Evolutionary conservation across 2,888 invertebrate species (phyloP).

Genomic region (Nymphalis c-album): DNA sequence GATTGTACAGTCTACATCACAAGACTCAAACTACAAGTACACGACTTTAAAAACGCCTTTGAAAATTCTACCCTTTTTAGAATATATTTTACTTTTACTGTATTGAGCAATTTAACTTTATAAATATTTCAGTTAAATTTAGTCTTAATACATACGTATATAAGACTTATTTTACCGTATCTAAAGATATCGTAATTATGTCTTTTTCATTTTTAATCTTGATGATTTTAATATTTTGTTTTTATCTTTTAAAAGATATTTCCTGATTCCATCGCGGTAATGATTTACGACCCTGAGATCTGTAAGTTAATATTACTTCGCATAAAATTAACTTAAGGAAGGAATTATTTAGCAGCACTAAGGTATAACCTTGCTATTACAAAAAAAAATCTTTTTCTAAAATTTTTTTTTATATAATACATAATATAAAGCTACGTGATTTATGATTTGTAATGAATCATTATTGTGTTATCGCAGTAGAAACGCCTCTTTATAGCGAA

Average conservation of each 20-base stretch:
- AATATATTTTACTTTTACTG: too few relatives aligned
- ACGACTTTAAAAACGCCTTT: not conserved
- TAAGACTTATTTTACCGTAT: too few relatives aligned
- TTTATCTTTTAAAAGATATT: conserved; percentile 1
- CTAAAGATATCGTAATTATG: too few relatives aligned
- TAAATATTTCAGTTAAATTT: too few relatives aligned
- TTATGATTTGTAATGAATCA: conserved; percentile 21
- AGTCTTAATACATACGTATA: too few relatives aligned
- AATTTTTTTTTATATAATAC: not conserved
- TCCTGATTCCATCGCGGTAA: conserved; percentile 4
- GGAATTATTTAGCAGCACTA: conserved; percentile 17
- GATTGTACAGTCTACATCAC: conserved; percentile 25
- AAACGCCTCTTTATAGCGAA: conserved; percentile 19
- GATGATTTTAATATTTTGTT: not conserved
- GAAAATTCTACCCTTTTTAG: not conserved
- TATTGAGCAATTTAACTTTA: too few relatives aligned
- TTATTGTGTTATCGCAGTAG: conserved; percentile 14
- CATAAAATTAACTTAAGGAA: conserved; percentile 26
- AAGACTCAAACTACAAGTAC: conserved; percentile 6
- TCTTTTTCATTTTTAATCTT: not conserved
- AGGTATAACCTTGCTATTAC: conserved; percentile 16
- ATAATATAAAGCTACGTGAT: not conserved
- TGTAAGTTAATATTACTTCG: conserved; percentile 18
- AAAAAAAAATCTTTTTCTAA: too few relatives aligned
- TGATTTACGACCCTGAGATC: conserved; percentile 7